Evolutionary conservation across 2,113 vertebrate species (phyloP), one percentile per base, ranked within the genome.

Genomic region (Macrotis lagotis): DNA sequence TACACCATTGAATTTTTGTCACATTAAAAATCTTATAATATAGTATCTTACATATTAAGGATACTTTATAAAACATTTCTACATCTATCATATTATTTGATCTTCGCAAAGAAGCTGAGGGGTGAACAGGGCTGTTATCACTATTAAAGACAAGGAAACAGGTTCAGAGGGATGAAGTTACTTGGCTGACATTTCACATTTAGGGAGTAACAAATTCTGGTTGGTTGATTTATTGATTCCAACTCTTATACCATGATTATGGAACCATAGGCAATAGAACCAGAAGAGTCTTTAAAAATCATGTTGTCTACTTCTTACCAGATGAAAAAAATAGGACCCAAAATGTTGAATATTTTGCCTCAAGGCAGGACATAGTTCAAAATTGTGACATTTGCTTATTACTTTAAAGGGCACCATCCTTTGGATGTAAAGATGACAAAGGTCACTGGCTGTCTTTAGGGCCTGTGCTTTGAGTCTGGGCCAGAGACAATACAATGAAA

Each of bases 151-250:
- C 55, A 44, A 44, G 48, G n/a, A 90, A 48, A 50, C 48, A 50
- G 26, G 44, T 9, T 53, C 25, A 52, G 59, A 50, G 91, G 51
- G 66, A 24, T 5, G 51, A 37, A 16, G 48, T 16, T 25, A 25
- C 31, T 93, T 66, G 52, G 50, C 31, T 50, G 10, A 51, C 88
- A n/a, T 50, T 83, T 48, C 19, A 10, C 8, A 66, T 59, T 3
- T 10, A 48, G 0, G 37, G 3, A 90, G 28, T 0, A n/a, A 88
- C 0, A 19, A 50, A 88, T 28, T 3, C 9, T 0, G 25, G n/a
- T 16, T 90, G 55, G 55, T 66, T 66, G 28, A 31, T 37, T 37
- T 37, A 14, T 66, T 66, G 11, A 66, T 37, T 66, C 55, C 55
- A 66, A 66, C 55, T 37, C 55, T 66, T 14, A 37, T 31, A 66